These are phyloP conservation scores for Monomorium pharaonis DNA, from an alignment of 1,140 invertebrate species.

Conservation along the genomic window DNA sequence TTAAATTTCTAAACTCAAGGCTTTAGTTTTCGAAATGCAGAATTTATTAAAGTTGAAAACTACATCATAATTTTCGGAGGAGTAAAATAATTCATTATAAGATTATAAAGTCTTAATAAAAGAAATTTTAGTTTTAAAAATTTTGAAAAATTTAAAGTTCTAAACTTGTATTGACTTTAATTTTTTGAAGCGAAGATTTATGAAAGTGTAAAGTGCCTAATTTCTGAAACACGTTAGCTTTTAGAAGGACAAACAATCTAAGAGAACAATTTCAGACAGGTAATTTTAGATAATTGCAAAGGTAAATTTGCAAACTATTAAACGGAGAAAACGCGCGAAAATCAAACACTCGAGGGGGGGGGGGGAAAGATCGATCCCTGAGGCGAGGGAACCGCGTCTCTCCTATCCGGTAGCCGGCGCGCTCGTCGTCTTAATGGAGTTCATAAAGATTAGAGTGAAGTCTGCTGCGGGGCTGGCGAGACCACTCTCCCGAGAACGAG, in stretches of 20 bases:
- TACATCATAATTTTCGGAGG: not conserved
- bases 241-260: not conserved
- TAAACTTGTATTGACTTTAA: no score
- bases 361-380: slow-evolving; percentile 12
- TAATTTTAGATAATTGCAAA: not conserved
- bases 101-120: not conserved
- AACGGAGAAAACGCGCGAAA: not conserved
- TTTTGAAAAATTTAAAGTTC: not conserved
- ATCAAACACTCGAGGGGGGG: not conserved
- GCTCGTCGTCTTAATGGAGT: slow-evolving; percentile 70
- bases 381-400: not conserved
- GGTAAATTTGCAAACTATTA: not conserved
- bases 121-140: not conserved
- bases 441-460: slow-evolving; percentile 72
- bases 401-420: slow-evolving; percentile 64
- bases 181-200: not conserved
- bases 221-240: not conserved
- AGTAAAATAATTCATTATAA: not conserved
- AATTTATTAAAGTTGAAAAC: not conserved
- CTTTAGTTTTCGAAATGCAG: not conserved
- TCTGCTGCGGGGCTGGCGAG: slow-evolving; percentile 65
- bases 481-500: slow-evolving; percentile 70
- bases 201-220: not conserved
- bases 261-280: not conserved
- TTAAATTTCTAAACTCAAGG: not conserved